These are phyloP conservation scores for Gryllus longicercus DNA, from an alignment of 2,888 invertebrate genomes.

Conservation along the genomic window DNA sequence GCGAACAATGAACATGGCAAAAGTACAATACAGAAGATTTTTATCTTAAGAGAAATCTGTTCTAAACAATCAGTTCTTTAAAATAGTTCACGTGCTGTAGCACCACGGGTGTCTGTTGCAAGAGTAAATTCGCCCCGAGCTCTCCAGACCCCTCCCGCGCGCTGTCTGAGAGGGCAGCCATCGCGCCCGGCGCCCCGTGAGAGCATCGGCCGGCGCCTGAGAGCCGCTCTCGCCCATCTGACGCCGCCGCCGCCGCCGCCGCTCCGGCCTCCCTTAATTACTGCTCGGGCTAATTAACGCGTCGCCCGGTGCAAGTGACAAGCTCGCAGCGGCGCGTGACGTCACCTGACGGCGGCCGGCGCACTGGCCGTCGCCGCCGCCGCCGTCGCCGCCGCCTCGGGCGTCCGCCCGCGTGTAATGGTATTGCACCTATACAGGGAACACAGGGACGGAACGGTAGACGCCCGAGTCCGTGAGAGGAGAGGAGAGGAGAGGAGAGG, in stretches of 20 bases:
- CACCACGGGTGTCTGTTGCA: too few species aligned
- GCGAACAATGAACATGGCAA: too few species aligned
- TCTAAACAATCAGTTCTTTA: too few species aligned
- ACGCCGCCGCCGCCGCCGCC: neutral
- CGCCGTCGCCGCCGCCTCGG: neutral
- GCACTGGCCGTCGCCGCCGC: neutral
- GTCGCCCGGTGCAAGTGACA: conserved; percentile 33
- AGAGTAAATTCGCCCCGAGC: too few species aligned
- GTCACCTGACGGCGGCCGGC: neutral
- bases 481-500: neutral
- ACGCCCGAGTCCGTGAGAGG: neutral
- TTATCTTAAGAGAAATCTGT: too few species aligned
- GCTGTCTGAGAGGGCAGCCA: neutral
- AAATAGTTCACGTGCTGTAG: too few species aligned
- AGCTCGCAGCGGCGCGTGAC: neutral
- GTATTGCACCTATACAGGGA: neutral
- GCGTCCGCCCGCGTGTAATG: neutral
- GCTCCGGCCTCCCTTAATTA: neutral
- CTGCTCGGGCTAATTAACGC: conserved; percentile 31
- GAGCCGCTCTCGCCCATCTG: neutral
- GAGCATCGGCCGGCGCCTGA: too few species aligned
- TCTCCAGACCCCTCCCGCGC: too few species aligned
- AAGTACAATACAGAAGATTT: too few species aligned
- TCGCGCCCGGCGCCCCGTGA: too few species aligned
- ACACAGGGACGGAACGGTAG: neutral